These are phyloP conservation scores for Steinernema scapterisci DNA, from an alignment of 2,888 invertebrate genomes.

Conservation along the genomic window DNA sequence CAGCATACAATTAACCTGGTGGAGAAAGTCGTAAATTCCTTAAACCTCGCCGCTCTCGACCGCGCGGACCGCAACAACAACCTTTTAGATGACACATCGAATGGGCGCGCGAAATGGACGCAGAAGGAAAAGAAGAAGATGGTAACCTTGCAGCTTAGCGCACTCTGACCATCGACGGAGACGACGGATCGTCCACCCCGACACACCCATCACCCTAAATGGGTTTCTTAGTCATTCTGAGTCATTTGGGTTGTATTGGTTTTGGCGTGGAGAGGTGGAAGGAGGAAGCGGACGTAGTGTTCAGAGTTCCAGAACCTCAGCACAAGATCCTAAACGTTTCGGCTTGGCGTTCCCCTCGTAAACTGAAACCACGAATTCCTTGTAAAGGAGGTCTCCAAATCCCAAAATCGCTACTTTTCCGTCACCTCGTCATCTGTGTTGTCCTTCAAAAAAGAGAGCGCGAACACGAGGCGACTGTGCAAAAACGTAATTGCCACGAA, in stretches of 20 bases:
- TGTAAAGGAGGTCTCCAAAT: no score
- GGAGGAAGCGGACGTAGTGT: no score
- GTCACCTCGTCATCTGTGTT: neutral
- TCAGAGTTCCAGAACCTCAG: no score
- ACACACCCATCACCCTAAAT: slow-evolving; percentile 20
- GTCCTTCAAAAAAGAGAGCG: slow-evolving; percentile 18
- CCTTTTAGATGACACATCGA: slow-evolving; percentile 31
- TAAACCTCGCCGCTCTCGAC: neutral
- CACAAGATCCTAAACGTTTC: neutral
- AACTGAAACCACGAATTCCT: no score
- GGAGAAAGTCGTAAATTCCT: slow-evolving; percentile 22
- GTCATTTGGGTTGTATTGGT: neutral
- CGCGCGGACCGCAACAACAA: slow-evolving; percentile 27
- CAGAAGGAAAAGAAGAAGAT: no score
- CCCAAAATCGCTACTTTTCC: slow-evolving; percentile 24
- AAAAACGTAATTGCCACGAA: slow-evolving; percentile 32
- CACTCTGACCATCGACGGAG: neutral
- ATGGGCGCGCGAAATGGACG: neutral
- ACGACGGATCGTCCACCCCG: neutral
- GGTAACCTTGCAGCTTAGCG: no score
- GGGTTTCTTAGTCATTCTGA: neutral
- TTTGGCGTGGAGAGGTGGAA: no score
- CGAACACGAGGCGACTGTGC: slow-evolving; percentile 2
- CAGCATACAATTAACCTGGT: slow-evolving; percentile 10
- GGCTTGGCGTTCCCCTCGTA: no score